A percentile compares a stretch with the other conserved stretches of the same genome.
These are phyloP conservation scores for Gonioctena quinquepunctata DNA, from an alignment of 1,140 invertebrate genomes.

Conservation along the genomic window DNA sequence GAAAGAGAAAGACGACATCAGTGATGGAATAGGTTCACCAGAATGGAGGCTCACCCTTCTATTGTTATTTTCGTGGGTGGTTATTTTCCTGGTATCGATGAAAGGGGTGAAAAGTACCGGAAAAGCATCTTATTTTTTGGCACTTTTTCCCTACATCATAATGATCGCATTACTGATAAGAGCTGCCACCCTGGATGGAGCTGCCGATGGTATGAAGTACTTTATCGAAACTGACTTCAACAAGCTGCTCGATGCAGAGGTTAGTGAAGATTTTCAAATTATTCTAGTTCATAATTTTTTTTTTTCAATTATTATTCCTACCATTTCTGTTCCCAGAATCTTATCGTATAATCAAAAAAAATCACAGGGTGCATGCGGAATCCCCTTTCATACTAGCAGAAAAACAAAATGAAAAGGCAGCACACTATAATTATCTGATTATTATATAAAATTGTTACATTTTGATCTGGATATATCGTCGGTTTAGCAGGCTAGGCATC, in stretches of 20 bases:
- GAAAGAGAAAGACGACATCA: slow-evolving; percentile 67
- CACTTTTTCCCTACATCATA: slow-evolving; percentile 85
- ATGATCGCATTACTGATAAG: slow-evolving; percentile 75
- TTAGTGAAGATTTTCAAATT: slow-evolving; percentile 48
- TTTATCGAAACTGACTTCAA: slow-evolving; percentile 69
- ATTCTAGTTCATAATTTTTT: too few relatives aligned
- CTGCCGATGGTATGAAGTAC: slow-evolving; percentile 73
- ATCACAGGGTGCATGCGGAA: too few relatives aligned
- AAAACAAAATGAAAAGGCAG: too few relatives aligned
- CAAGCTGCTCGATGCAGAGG: slow-evolving; percentile 63
- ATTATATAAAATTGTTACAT: too few relatives aligned
- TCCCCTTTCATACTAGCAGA: too few relatives aligned
- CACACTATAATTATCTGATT: too few relatives aligned
- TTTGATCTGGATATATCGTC: too few relatives aligned
- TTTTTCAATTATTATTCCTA: too few relatives aligned
- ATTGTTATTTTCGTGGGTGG: slow-evolving; percentile 75
- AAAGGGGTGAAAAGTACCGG: slow-evolving; percentile 79
- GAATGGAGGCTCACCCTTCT: slow-evolving; percentile 78
- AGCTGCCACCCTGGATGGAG: slow-evolving; percentile 75
- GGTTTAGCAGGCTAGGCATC: too few relatives aligned
- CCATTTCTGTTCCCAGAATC: too few relatives aligned
- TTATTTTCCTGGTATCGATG: slow-evolving; percentile 76
- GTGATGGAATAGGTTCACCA: slow-evolving; percentile 73
- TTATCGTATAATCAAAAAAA: too few relatives aligned
- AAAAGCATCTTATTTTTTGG: slow-evolving; percentile 82